A percentile compares a stretch with the other conserved stretches of the same genome.
Evolutionary conservation across 2,113 vertebrate genomes (phyloP).

Genomic region (Chroicocephalus ridibundus): DNA sequence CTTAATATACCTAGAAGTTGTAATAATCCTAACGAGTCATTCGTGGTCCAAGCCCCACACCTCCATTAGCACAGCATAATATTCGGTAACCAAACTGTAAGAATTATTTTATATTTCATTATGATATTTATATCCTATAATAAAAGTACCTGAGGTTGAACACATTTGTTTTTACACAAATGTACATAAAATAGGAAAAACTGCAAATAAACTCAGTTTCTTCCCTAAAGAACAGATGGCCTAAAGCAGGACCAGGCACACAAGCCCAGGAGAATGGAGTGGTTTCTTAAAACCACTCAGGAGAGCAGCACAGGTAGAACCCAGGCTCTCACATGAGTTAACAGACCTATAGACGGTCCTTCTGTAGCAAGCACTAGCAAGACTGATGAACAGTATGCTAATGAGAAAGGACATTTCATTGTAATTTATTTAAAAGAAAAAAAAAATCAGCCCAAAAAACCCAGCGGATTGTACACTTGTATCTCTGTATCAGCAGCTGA

Average conservation of each 20-base stretch:
- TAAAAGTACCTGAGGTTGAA: background rate
- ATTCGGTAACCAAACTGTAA: background rate
- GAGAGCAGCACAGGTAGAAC: background rate
- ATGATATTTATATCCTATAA: background rate
- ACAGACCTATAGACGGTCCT: background rate
- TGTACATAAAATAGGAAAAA: background rate
- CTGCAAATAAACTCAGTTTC: background rate
- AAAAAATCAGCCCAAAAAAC: background rate
- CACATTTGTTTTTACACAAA: background rate
- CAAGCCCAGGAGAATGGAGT: background rate
- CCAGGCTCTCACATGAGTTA: background rate
- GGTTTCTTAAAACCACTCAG: background rate
- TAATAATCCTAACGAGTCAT: background rate
- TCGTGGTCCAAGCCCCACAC: background rate
- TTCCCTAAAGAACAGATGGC: background rate
- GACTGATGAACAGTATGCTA: background rate
- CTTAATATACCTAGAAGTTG: background rate
- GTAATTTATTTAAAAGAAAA: background rate
- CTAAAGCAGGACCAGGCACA: background rate
- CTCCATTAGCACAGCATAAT: background rate
- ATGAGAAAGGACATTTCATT: background rate
- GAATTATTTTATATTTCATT: background rate
- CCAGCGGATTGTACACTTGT: background rate
- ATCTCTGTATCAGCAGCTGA: slow-evolving; percentile 14
- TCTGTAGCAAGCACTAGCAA: background rate